Conservation (phyloP, 2,888 invertebrate genomes). For the Hedya salicella region DNA sequence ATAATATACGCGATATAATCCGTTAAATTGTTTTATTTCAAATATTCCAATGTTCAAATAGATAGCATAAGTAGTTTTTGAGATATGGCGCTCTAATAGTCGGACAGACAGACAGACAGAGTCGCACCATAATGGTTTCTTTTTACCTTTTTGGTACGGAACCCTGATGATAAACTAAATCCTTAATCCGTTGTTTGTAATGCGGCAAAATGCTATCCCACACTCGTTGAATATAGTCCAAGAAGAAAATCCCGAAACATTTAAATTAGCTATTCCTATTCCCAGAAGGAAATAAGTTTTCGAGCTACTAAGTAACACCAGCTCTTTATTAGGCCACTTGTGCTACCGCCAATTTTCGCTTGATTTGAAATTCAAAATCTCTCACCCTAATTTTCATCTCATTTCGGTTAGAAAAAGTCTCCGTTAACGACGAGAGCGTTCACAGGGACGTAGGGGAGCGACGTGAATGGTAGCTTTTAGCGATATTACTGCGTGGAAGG, state of each 20-base stretch:
- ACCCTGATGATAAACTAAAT: too few relatives aligned
- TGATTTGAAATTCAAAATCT: constrained; percentile 43
- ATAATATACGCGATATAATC: too few relatives aligned
- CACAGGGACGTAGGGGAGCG: constrained; percentile 49
- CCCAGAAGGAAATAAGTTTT: constrained; percentile 18
- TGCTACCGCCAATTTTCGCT: constrained; percentile 35
- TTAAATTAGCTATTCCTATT: not conserved
- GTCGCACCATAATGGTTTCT: too few relatives aligned
- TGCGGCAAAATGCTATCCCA: too few relatives aligned
- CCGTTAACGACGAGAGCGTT: constrained; percentile 51
- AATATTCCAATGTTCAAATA: too few relatives aligned
- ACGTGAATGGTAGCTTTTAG: constrained; percentile 76
- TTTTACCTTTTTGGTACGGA: too few relatives aligned
- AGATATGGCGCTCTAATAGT: too few relatives aligned
- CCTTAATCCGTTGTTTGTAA: too few relatives aligned
- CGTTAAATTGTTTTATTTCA: too few relatives aligned
- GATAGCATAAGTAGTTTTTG: too few relatives aligned
- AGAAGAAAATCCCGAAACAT: not conserved
- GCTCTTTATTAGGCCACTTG: constrained; percentile 34
- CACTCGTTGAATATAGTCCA: not conserved
- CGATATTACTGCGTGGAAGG: constrained; percentile 67
- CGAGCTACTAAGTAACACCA: constrained; percentile 33
- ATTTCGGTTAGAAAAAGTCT: constrained; percentile 52
- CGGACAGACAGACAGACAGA: too few relatives aligned
- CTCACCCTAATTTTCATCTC: constrained; percentile 46